Percentiles rank a stretch among this genome's conserved stretches.
These are phyloP conservation scores for Aporophyla nigra DNA, from an alignment of 2,888 invertebrate species.

Conservation along the genomic window DNA sequence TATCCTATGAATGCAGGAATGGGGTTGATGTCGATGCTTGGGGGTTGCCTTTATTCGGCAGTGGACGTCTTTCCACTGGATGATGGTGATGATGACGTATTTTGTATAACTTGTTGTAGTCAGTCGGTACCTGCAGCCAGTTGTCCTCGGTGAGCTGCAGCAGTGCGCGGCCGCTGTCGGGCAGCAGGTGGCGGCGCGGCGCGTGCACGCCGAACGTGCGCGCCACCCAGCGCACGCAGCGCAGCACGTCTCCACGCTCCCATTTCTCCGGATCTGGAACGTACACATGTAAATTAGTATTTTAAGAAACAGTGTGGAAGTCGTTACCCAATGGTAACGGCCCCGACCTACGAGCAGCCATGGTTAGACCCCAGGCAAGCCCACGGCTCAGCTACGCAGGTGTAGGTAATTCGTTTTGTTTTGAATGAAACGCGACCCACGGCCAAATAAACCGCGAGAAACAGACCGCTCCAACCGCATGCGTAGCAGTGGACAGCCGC, in stretches of 20 bases:
- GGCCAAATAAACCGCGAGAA: not conserved
- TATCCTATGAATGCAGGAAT: too few relatives aligned
- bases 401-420: not conserved
- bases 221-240: slow-evolving; percentile 90
- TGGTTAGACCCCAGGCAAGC: not conserved
- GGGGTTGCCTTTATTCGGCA: too few relatives aligned
- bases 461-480: not conserved
- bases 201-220: slow-evolving; percentile 87
- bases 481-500: not conserved
- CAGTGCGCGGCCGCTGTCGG: slow-evolving; percentile 83
- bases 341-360: not conserved
- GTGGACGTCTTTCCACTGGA: not conserved
- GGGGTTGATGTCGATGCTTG: not conserved
- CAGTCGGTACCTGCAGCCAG: slow-evolving; percentile 81
- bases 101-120: too few relatives aligned
- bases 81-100: too few relatives aligned
- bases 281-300: not conserved
- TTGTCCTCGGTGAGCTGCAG: slow-evolving; percentile 90
- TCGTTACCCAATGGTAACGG: not conserved
- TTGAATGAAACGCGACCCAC: not conserved
- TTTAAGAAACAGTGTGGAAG: not conserved
- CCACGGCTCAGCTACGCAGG: not conserved
- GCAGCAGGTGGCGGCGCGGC: slow-evolving; percentile 87
- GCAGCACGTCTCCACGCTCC: slow-evolving; percentile 86
- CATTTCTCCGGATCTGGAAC: slow-evolving; percentile 89